phyloP scores from a whole-genome alignment of 2,888 invertebrate species.

The Hedychridium roseum region DNA sequence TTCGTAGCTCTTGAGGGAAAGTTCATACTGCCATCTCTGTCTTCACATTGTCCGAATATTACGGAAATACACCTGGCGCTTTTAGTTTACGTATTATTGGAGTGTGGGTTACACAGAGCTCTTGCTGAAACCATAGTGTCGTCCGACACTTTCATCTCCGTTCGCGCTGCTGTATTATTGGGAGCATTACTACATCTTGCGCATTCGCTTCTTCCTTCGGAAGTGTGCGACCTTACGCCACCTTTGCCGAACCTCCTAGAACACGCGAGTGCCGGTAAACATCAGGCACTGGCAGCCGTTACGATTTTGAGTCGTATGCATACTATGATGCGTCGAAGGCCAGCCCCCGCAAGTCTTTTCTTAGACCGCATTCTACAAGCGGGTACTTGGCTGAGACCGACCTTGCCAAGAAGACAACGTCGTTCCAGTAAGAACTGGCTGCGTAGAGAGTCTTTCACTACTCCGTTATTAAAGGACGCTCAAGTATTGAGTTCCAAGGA shows the following conservation, averaged over 20 bases:
- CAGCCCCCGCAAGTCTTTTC: conserved; percentile 83
- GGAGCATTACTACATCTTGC: conserved; percentile 88
- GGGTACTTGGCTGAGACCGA: conserved; percentile 55
- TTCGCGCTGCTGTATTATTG: conserved; percentile 88
- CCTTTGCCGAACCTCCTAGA: conserved; percentile 84
- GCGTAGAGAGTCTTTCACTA: conserved; percentile 53
- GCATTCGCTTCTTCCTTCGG: conserved; percentile 85
- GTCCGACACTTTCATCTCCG: conserved; percentile 88
- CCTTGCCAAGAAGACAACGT: conserved; percentile 47
- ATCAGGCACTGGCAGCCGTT: conserved; percentile 84
- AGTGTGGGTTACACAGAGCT: conserved; percentile 86
- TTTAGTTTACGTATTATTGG: conserved; percentile 86
- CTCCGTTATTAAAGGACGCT: conserved; percentile 73
- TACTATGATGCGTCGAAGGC: conserved; percentile 81
- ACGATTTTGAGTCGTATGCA: conserved; percentile 81
- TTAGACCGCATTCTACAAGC: conserved; percentile 78
- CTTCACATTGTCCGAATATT: conserved; percentile 86
- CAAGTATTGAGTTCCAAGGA: conserved; percentile 83
- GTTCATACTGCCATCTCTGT: conserved; percentile 84
- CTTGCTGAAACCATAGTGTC: conserved; percentile 91
- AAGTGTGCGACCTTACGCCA: conserved; percentile 83
- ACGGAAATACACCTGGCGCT: conserved; percentile 91
- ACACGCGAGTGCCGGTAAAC: conserved; percentile 80
- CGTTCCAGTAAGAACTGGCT: conserved; percentile 53
- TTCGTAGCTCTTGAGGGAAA: conserved; percentile 95